Base-by-base conservation (phyloP, 1,140 invertebrate species). In the Anadara kagoshimensis region DNA sequence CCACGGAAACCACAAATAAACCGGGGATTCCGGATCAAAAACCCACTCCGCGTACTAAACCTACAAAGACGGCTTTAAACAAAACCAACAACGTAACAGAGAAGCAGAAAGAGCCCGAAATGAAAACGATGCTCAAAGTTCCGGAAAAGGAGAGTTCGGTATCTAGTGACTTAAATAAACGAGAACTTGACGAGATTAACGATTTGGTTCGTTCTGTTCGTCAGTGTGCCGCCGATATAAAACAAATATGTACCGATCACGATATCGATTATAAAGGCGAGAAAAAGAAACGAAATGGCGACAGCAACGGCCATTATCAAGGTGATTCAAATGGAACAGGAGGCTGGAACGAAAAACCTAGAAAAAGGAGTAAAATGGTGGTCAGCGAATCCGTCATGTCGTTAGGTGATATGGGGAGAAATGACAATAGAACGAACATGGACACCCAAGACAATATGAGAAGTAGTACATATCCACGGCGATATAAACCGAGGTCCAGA, bases 191-290 rank as follows among this genome's bases (percentile, higher is more conserved):
- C 8, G 69, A 71, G 10, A 53, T 71, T n/a, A 61, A 61, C 7
- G 53, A 64, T 45, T 49, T 71, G 36, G 69, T 71, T 24, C 59
- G 44, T 20, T 49, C 69, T 18, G 53, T 71, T 8, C 49, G 73
- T n/a, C 61, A 75, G 44, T 69, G 67, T 62, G 73, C 73, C 24
- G 59, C 49, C 36, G 69, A 71, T 43, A 62, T 71, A 10, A 71
- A 56, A 57, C 69, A 71, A 22, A 49, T 71, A 45, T 64, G 56
- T 24, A n/a, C 59, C 26, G 58, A 69, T 44, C 58, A 59, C 20
- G 56, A 61, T 62, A 69, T 69, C 44, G 29, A 54, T 22, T 68
- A 68, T 44, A 56, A 24, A 12, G 29, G 29, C 41, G 43, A 12
- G 56, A 68, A 43, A 22, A 41, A 20, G 16, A 59, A 20, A 20